Evolutionary conservation across 1,140 invertebrate species (phyloP), one percentile per base, ranked within the genome.

Genomic region (Drosophila sechellia): DNA sequence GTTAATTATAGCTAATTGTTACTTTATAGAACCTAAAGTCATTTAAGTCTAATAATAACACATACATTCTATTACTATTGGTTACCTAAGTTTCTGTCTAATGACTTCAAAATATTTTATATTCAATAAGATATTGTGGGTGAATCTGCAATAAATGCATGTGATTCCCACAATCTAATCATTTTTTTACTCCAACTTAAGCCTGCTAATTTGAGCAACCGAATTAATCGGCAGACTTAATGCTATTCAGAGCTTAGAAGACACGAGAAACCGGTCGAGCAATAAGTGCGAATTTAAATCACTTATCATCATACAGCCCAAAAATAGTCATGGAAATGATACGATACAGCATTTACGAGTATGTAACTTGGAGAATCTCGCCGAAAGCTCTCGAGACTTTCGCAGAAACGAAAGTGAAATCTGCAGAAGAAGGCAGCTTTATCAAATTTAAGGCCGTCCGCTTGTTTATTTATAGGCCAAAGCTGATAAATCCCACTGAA

Each of bases 401-500:
- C 53, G 52, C 52, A 25, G 52, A 43, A 43, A 15, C 53, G 50
- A 70, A 69, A 69, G 50, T 69, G 20, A 75, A 50, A 73, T 54
- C 53, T 56, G 53, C 40, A 56, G 45, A 72, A 43, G 34, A 20
- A 48, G 27, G 2, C 43, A 65, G 72, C 63, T 70, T 48, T 35
- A 75, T 77, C 54, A 77, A 77, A 77, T 69, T 59, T 42, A 69
- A 59, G 20, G 37, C 46, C 34, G 27, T 12, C 64, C 35, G 39
- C 42, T 39, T 35, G 25, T 60, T 77, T 77, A 77, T 77, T 77
- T 77, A 68, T 77, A 77, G 61, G 72, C 72, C 60, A 76, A 57
- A 68, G 37, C 39, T 55, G 72, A 77, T 68, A 68, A 77, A 34
- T 53, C 49, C 72, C 73, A 56, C 49, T 42, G 37, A 31, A 43